Percentiles rank a stretch among this genome's conserved stretches.
phyloP scores from a whole-genome alignment of 2,888 invertebrate genomes.

The Ophonus ardosiacus region DNA sequence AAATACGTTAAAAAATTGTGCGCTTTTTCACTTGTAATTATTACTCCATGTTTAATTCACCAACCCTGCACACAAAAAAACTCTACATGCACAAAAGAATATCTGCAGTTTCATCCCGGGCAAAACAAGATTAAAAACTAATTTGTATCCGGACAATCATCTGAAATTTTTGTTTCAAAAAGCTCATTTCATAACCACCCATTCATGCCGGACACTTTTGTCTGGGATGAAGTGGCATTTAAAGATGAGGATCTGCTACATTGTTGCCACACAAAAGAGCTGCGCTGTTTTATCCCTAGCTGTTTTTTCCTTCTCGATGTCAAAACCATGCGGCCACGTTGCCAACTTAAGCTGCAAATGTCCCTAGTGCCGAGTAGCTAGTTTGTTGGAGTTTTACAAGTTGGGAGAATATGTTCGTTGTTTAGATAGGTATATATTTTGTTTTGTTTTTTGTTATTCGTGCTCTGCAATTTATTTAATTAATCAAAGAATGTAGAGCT shows the following conservation, averaged over 20 bases:
- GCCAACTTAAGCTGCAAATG: slow-evolving; percentile 9
- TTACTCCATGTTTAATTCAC: slow-evolving; percentile 20
- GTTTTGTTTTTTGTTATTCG: slow-evolving; percentile 18
- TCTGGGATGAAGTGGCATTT: slow-evolving; percentile 48
- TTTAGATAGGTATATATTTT: neutral
- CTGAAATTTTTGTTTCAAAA: slow-evolving; percentile 37
- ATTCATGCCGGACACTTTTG: slow-evolving; percentile 41
- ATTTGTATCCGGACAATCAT: slow-evolving; percentile 49
- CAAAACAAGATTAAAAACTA: slow-evolving; percentile 52
- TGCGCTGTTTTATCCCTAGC: slow-evolving; percentile 11
- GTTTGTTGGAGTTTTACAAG: slow-evolving; percentile 12
- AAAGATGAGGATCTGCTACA: slow-evolving; percentile 47
- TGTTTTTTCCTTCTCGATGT: slow-evolving; percentile 30
- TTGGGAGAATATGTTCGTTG: slow-evolving; percentile 8
- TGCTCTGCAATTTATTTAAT: slow-evolving; percentile 33
- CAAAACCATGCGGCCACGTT: slow-evolving; percentile 20
- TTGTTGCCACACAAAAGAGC: slow-evolving; percentile 51
- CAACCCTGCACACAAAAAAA: slow-evolving; percentile 11
- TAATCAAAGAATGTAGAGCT: slow-evolving; percentile 14
- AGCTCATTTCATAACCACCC: slow-evolving; percentile 21
- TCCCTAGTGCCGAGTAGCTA: slow-evolving; percentile 2
- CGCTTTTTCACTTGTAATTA: slow-evolving; percentile 9
- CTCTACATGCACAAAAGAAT: slow-evolving; percentile 21
- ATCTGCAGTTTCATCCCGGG: slow-evolving; percentile 3
- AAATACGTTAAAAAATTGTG: slow-evolving; percentile 28